Percentiles rank a stretch among this genome's conserved stretches.
Evolutionary conservation across 2,797 vertebrate genomes (phyloP).

Genomic region (Catharus ustulatus): DNA sequence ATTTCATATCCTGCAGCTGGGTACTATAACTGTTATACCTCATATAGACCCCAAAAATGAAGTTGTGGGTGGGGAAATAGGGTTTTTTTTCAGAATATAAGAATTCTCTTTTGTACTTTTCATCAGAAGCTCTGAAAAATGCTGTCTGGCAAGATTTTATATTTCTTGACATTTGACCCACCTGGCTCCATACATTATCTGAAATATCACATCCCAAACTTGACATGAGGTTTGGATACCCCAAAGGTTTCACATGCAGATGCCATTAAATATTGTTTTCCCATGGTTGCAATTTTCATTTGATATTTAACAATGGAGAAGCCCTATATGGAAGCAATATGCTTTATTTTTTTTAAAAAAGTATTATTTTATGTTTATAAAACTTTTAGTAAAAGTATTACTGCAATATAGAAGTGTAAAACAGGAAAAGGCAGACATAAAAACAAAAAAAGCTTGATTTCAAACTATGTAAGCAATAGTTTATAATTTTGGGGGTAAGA

Average conservation of each 20-base stretch:
- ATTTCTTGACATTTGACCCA: not conserved
- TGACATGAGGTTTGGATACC: not conserved
- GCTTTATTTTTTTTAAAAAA: not conserved
- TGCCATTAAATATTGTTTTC: not conserved
- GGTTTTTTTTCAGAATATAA: not conserved
- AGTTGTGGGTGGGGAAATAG: not conserved
- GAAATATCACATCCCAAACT: not conserved
- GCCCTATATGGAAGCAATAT: not conserved
- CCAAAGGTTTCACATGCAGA: not conserved
- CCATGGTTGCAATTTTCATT: not conserved
- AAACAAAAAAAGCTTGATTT: not conserved
- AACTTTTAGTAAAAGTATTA: not conserved
- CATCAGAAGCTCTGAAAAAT: not conserved
- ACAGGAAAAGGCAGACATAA: not conserved
- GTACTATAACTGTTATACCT: not conserved
- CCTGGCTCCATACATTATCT: not conserved
- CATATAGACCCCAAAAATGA: not conserved
- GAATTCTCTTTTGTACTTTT: not conserved
- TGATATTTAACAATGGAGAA: not conserved
- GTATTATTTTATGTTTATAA: not conserved
- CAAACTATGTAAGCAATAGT: not conserved
- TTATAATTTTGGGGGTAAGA: fast-evolving
- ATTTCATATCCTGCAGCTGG: not conserved
- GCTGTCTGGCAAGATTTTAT: not conserved
- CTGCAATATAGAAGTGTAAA: not conserved